Evolutionary conservation across 1,140 invertebrate species (phyloP).

Genomic region (Archegozetes longisetosus): DNA sequence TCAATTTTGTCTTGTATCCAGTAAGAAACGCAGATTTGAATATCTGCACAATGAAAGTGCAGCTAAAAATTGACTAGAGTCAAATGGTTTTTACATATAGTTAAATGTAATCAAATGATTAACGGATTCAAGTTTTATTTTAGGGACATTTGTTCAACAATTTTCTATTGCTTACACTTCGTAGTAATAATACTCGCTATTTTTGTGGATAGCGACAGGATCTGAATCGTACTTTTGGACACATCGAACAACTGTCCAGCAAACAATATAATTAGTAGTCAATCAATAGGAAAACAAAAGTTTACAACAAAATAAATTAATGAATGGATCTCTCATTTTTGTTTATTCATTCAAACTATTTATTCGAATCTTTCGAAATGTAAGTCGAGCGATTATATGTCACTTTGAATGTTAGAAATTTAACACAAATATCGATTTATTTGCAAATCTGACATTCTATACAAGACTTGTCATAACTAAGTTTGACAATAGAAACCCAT

Average conservation of each 20-base stretch:
- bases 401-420: no score
- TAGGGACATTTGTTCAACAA: constrained; percentile 42
- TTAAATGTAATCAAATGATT: constrained; percentile 50
- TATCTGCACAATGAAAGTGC: constrained; percentile 49
- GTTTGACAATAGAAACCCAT: no score
- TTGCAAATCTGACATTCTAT: no score
- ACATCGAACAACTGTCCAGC: constrained; percentile 27
- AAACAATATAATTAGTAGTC: no score
- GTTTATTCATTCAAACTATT: no score
- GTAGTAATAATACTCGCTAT: constrained; percentile 42
- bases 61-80: constrained; percentile 42
- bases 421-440: no score
- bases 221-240: constrained; percentile 39
- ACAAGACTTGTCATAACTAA: no score
- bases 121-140: constrained; percentile 31
- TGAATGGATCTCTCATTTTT: no score
- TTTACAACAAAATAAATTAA: no score
- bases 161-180: constrained; percentile 48
- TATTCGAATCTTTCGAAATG: no score
- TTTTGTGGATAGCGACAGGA: constrained; percentile 34
- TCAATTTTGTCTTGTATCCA: constrained; percentile 46
- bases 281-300: no score
- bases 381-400: no score
- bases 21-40: constrained; percentile 46
- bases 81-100: constrained; percentile 46